Percentiles rank a stretch among this genome's conserved stretches.
Conservation (phyloP, 2,797 vertebrate species). For the Cichlasoma orientale region DNA sequence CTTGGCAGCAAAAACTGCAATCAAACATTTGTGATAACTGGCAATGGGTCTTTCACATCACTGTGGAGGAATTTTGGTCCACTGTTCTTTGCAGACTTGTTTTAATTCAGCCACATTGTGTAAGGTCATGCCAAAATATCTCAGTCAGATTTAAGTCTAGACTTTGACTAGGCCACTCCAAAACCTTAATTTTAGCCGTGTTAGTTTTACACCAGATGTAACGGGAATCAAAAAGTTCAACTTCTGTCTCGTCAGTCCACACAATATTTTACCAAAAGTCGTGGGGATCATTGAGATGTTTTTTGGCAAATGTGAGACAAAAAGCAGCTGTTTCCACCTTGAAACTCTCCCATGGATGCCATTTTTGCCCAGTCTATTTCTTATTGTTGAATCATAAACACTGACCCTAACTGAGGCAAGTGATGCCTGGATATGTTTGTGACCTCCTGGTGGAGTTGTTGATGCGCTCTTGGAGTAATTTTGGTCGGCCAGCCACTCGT, state of each 20-base stretch:
- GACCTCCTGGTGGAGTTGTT: not conserved
- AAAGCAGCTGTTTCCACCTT: not conserved
- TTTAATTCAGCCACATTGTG: not conserved
- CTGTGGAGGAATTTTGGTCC: not conserved
- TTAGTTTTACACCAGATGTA: not conserved
- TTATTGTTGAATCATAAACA: not conserved
- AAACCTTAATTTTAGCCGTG: not conserved
- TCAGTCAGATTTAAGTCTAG: not conserved
- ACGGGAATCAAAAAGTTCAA: not conserved
- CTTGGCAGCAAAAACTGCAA: not conserved
- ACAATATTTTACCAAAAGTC: not conserved
- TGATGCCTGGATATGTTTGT: not conserved
- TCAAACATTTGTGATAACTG: not conserved
- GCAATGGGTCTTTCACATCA: not conserved
- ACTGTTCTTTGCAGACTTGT: not conserved
- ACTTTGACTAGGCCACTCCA: not conserved
- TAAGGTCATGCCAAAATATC: not conserved
- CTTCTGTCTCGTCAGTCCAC: not conserved
- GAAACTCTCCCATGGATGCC: not conserved
- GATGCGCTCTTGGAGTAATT: too few species aligned
- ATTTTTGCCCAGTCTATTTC: not conserved
- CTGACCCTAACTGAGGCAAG: not conserved
- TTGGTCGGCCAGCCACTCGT: too few species aligned
- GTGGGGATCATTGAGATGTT: not conserved
- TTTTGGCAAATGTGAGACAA: not conserved